These are phyloP conservation scores for Calyptomena viridis DNA, from an alignment of 2,113 vertebrate genomes.

Conservation along the genomic window DNA sequence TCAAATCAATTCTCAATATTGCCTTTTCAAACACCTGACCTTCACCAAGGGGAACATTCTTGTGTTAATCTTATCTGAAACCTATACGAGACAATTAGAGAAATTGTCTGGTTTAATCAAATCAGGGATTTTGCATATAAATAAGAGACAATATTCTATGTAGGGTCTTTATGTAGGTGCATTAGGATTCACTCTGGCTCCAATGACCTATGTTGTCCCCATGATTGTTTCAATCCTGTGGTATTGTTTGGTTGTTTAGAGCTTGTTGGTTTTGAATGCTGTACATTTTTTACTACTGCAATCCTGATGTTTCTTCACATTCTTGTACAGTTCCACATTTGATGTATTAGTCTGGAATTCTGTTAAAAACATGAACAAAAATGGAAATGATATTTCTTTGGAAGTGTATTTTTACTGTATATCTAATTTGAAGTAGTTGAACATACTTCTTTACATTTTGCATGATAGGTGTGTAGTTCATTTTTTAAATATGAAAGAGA, in stretches of 20 bases:
- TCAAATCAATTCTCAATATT: conserved; percentile 13
- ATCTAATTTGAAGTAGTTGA: conserved; percentile 65
- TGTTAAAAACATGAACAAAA: conserved; percentile 78
- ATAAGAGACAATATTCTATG: conserved; percentile 62
- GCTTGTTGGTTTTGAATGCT: conserved; percentile 72
- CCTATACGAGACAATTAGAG: conserved; percentile 60
- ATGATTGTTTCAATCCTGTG: conserved; percentile 69
- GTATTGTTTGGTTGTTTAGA: conserved; percentile 70
- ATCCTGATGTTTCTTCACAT: conserved; percentile 71
- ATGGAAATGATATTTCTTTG: conserved; percentile 72
- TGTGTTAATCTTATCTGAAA: conserved; percentile 35
- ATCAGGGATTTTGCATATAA: conserved; percentile 72
- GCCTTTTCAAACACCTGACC: conserved; percentile 40
- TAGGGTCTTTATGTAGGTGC: conserved; percentile 67
- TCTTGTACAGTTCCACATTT: conserved; percentile 76
- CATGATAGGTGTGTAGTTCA: conserved; percentile 68
- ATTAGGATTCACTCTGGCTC: conserved; percentile 63
- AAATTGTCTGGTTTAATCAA: conserved; percentile 65
- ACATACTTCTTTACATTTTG: conserved; percentile 68
- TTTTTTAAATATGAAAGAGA: conserved; percentile 67
- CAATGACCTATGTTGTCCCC: conserved; percentile 63
- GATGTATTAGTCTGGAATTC: conserved; percentile 76
- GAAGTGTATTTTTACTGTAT: conserved; percentile 71
- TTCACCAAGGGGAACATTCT: conserved; percentile 28
- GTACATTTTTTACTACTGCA: conserved; percentile 76